Evolutionary conservation across 2,113 vertebrate genomes (phyloP), one percentile per base, ranked within the genome.

Genomic region (Colossoma macropomum): DNA sequence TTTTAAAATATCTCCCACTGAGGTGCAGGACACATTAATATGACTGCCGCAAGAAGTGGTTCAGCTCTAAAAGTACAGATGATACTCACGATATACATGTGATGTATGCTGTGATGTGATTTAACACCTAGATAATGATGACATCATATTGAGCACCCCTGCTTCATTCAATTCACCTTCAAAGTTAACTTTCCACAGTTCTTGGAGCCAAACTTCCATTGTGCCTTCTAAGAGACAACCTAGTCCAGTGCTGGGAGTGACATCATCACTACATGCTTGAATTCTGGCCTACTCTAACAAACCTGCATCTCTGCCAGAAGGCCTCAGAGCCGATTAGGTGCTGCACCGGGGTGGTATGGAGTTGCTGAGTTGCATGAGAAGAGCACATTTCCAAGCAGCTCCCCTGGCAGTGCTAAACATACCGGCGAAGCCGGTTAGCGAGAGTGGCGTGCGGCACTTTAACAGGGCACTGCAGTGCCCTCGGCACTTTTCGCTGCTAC

Each of bases 311-410:
- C 85, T 72, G 59, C 83, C 79, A 88, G 85, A 86, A 88, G 41
- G 79, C 89, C 86, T 41, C 13, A 41, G 77, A 81, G 85, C 23
- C 34, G 62, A 82, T 83, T 79, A 69, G 11, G 70, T 76, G 78
- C 52, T 32, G 59, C 28, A 54, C 27, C 25, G 21, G 27, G 66
- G 74, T 83, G 74, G 81, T 71, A 84, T 71, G 62, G 70, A 79
- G 86, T 83, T 91, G 86, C 81, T 41, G 68, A 56, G 85, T 95
- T 95, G 94, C 93, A 95, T 94, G 94, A 92, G 93, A 94, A 94
- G 90, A 92, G 90, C 91, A 91, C 79, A 94, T 95, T 95, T 95
- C 85, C 91, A 79, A 84, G 87, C 75, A 65, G 79, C 88, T 94
- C 93, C 90, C 91, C 87, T 71, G 89, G 90, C 86, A 88, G 85